These are phyloP conservation scores for Cyanoderma ruficeps DNA, from an alignment of 2,113 vertebrate species.

Conservation along the genomic window DNA sequence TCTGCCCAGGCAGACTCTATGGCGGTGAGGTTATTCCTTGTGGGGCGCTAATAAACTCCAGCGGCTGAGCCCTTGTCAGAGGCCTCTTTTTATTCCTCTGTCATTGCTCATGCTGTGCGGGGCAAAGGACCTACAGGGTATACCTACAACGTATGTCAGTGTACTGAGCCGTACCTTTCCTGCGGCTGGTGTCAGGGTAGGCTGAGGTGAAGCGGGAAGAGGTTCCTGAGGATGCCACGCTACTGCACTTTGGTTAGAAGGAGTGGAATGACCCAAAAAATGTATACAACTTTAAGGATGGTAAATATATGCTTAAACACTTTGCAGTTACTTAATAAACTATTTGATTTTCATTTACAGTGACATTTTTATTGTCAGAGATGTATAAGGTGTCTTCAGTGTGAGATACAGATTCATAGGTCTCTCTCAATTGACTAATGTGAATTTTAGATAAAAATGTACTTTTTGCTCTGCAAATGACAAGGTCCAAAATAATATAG, in stretches of 20 bases:
- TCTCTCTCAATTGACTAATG: not conserved
- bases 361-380: not conserved
- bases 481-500: not conserved
- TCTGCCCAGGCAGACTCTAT: no score
- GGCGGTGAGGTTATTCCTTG: no score
- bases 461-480: not conserved
- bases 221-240: no score
- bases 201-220: no score
- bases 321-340: not conserved
- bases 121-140: no score
- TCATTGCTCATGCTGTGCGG: no score
- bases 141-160: no score
- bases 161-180: no score
- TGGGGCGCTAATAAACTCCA: no score
- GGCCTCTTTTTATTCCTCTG: no score
- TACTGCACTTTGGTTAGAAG: not conserved
- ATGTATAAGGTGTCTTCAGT: not conserved
- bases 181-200: no score
- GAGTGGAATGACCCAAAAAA: not conserved
- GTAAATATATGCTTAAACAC: not conserved
- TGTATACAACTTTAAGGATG: not conserved
- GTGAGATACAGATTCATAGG: not conserved
- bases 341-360: not conserved
- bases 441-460: not conserved
- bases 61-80: no score